Percentiles rank a stretch among this genome's conserved stretches.
Conservation (phyloP, 2,888 invertebrate genomes). For the Cantharis lateralis region DNA sequence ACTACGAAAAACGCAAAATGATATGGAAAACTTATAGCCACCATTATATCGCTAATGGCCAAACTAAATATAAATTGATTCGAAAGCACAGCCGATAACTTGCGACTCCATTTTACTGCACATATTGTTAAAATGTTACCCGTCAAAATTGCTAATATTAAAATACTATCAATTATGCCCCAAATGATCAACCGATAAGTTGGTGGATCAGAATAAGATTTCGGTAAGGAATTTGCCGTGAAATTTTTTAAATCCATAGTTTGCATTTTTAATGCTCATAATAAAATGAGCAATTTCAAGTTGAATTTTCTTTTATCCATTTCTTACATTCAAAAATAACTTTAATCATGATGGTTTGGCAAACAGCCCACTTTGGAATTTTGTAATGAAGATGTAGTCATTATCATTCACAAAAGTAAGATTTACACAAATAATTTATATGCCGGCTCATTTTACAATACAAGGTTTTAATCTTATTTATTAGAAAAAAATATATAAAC, state of each 20-base stretch:
- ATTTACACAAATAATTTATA: neutral
- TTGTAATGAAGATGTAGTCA: neutral
- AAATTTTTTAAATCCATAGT: neutral
- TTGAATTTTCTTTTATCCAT: neutral
- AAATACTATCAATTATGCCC: conserved; percentile 14
- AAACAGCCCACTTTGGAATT: neutral
- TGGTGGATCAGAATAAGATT: neutral
- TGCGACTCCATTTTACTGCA: conserved; percentile 72
- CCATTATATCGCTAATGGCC: conserved; percentile 78
- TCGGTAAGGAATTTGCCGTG: neutral
- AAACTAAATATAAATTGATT: conserved; percentile 80
- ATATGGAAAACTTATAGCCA: conserved; percentile 77
- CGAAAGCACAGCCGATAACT: conserved; percentile 71
- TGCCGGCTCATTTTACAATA: neutral
- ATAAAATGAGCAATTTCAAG: neutral
- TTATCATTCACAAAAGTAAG: neutral
- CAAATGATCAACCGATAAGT: neutral
- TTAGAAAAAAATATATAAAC: neutral
- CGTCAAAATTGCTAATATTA: conserved; percentile 52
- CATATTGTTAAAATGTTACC: conserved; percentile 78
- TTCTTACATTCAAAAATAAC: neutral
- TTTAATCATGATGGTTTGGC: neutral
- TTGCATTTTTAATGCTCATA: neutral
- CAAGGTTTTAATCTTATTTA: neutral
- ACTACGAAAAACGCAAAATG: conserved; percentile 76